These are phyloP conservation scores for Sesia bembeciformis DNA, from an alignment of 2,888 invertebrate genomes.

Conservation along the genomic window DNA sequence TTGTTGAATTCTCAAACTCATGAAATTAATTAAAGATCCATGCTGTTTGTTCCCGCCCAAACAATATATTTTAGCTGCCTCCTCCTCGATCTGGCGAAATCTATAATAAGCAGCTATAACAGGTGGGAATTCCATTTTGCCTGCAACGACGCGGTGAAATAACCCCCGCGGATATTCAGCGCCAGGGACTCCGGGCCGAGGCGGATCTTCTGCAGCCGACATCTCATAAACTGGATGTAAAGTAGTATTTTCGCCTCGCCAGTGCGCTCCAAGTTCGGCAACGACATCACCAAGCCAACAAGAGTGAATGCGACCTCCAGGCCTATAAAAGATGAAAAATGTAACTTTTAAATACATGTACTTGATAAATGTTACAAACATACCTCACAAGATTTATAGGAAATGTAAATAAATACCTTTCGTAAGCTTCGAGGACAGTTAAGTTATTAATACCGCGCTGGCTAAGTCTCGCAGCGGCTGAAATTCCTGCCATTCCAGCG, in stretches of 20 bases:
- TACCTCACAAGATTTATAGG: neutral
- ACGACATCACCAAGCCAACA: conserved; percentile 84
- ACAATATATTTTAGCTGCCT: conserved; percentile 76
- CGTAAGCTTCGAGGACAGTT: conserved; percentile 82
- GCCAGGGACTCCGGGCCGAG: conserved; percentile 69
- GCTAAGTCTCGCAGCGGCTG: conserved; percentile 82
- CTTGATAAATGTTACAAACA: neutral
- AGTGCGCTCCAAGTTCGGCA: conserved; percentile 83
- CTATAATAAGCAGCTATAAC: conserved; percentile 77
- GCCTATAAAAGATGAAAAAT: conserved; percentile 60
- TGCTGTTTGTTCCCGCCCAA: conserved; percentile 75
- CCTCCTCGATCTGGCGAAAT: conserved; percentile 78
- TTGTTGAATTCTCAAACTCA: conserved; percentile 79
- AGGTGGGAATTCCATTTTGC: conserved; percentile 76
- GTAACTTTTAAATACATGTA: neutral
- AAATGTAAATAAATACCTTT: conserved; percentile 64
- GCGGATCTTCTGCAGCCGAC: conserved; percentile 76
- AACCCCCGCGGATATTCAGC: conserved; percentile 70
- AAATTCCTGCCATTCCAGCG: conserved; percentile 86
- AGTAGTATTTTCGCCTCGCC: conserved; percentile 69
- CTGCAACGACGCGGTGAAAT: conserved; percentile 77
- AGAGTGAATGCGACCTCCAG: conserved; percentile 84
- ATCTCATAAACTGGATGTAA: conserved; percentile 76
- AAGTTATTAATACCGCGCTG: conserved; percentile 81
- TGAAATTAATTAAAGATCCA: conserved; percentile 78